Base-by-base conservation (phyloP, 2,888 invertebrate genomes). In the Macrophya alboannulata region DNA sequence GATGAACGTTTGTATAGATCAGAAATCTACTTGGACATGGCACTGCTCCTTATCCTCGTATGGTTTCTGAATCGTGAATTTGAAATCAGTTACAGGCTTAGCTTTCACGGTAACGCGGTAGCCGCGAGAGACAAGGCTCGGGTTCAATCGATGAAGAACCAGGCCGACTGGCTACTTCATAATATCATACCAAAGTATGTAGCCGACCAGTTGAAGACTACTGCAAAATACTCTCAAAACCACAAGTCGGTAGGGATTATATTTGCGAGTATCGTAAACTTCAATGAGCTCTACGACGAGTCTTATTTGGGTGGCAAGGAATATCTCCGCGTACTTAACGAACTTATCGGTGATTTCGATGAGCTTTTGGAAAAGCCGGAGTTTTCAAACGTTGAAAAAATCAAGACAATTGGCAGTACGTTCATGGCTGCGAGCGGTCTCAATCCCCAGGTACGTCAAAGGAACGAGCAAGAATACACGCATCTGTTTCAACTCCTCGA, bases 381-480 rank as follows among this genome's bases (percentile, higher is more conserved):
- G 88, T 99, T 97, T 90, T 96, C 96, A 68, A 97, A 97, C 89
- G 98, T 99, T 8, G 99, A 99, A 93, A 99, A 99, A 94, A 99
- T 99, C 88, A 99, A 99, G 94, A 99, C 99, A 0, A 99, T 99
- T 87, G 98, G 98, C 6, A 98, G 98, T 88, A 98, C 99, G 0
- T 99, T 99, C 91, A 99, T 99, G 99, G 99, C 99, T 0, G 99
- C 99, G 0, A 98, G 98, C 86, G 99, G 99, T 0, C 94, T 99
- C 85, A 98, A 99, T 94, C 98, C 98, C 0, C 95, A 95, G 86
- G 95, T 96, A 89, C 95, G 98, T 4, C 95, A 95, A 37, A 94
- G 95, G 72, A 97, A 96, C 88, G 94, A 95, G 37, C 95, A 96
- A 88, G 95, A 97, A 1, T 94, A 97, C 91, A 96, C 97, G 48